These are phyloP conservation scores for Ianthella basta DNA, from an alignment of 37 sponge, comb jelly and placozoan species.

Conservation along the genomic window DNA sequence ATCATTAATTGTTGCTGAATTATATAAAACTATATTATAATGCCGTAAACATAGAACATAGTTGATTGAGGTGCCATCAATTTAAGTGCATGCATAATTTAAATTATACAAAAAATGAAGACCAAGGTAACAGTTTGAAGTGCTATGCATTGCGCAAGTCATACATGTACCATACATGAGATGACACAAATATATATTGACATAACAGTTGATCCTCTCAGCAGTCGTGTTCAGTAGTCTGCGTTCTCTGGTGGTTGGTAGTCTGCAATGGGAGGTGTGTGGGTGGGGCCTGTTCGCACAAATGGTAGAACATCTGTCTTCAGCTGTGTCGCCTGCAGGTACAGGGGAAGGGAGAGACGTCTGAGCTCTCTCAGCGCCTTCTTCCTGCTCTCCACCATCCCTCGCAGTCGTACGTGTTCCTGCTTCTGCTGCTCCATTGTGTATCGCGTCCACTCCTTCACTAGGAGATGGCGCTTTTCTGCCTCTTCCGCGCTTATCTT, in stretches of 20 bases:
- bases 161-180: too few species aligned
- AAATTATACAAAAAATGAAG: too few species aligned
- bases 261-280: constrained; percentile 65
- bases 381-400: constrained; percentile 52
- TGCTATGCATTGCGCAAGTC: too few species aligned
- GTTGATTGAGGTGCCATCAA: background rate
- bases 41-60: too few species aligned
- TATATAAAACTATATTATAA: background rate
- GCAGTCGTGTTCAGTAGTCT: constrained; percentile 8
- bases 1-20: background rate
- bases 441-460: constrained; percentile 76
- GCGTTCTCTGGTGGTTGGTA: constrained; percentile 80
- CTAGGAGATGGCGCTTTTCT: constrained; percentile 53
- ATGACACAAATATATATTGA: too few species aligned
- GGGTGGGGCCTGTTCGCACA: constrained; percentile 46
- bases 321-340: constrained; percentile 58
- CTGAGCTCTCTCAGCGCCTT: constrained; percentile 80
- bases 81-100: too few species aligned
- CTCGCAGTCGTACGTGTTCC: constrained; percentile 37
- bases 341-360: constrained; percentile 63
- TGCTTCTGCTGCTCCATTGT: constrained; percentile 63
- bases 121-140: too few species aligned
- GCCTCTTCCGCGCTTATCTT: constrained; percentile 53
- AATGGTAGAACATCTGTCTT: constrained; percentile 71
- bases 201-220: too few species aligned